These are phyloP conservation scores for Drosophila asahinai DNA, from an alignment of 1,140 invertebrate genomes.

Conservation along the genomic window DNA sequence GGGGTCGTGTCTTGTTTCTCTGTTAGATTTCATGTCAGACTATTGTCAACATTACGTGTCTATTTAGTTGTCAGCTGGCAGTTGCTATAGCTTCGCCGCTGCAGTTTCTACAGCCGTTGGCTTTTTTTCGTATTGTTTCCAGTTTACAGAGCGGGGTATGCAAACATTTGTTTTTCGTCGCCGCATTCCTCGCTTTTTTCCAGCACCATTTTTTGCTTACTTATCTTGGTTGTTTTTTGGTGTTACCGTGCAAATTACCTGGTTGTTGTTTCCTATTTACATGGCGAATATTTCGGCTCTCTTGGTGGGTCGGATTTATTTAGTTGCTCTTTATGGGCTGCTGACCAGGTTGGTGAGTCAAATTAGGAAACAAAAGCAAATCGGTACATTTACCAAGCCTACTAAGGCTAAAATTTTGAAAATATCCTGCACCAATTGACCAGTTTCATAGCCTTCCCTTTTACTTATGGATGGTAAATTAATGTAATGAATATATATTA, in stretches of 20 bases:
- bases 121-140: slow-evolving; percentile 36
- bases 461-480: background rate
- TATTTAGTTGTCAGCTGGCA: slow-evolving; percentile 81
- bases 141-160: slow-evolving; percentile 45
- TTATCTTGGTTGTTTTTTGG: slow-evolving; percentile 15
- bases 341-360: slow-evolving; percentile 20
- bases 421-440: no score
- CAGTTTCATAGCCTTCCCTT: no score
- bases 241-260: slow-evolving; percentile 51
- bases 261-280: slow-evolving; percentile 49
- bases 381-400: background rate
- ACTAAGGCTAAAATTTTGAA: no score
- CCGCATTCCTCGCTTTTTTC: slow-evolving; percentile 51
- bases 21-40: slow-evolving; percentile 81
- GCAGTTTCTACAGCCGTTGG: slow-evolving; percentile 30
- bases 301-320: slow-evolving; percentile 15
- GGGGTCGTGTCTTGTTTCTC: slow-evolving; percentile 67
- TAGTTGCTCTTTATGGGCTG: slow-evolving; percentile 1
- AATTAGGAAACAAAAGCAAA: slow-evolving; percentile 12
- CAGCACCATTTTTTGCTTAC: slow-evolving; percentile 25
- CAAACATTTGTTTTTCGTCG: slow-evolving; percentile 63
- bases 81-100: slow-evolving; percentile 58
- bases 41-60: slow-evolving; percentile 83
- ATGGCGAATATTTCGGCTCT: slow-evolving; percentile 37
- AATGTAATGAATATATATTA: no score